phyloP scores from a whole-genome alignment of 2,888 invertebrate species.

The Ceramica pisi region DNA sequence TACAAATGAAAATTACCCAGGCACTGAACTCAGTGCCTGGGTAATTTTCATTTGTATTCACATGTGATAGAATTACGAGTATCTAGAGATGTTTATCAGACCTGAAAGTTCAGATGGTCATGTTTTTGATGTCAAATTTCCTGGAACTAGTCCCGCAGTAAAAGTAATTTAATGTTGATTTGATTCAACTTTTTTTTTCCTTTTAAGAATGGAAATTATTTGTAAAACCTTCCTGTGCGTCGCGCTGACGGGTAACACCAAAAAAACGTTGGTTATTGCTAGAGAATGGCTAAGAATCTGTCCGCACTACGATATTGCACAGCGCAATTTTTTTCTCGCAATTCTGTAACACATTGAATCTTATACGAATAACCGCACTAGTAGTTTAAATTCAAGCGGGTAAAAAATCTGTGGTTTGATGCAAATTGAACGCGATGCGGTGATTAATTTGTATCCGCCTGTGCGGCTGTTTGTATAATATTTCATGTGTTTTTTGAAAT shows the following conservation, averaged over 20 bases:
- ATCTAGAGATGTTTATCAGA: conserved; percentile 18
- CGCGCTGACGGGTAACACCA: too few relatives aligned
- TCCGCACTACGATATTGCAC: too few relatives aligned
- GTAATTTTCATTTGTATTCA: conserved; percentile 17
- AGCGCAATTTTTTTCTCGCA: too few relatives aligned
- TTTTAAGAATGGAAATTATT: background rate
- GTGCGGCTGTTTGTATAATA: too few relatives aligned
- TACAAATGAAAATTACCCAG: conserved; percentile 11
- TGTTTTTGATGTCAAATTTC: conserved; percentile 27
- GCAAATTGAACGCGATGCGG: too few relatives aligned
- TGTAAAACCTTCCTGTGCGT: background rate
- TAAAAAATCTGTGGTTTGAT: too few relatives aligned
- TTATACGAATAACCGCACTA: too few relatives aligned
- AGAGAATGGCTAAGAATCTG: too few relatives aligned
- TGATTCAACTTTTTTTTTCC: conserved; percentile 9
- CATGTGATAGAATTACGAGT: conserved; percentile 1
- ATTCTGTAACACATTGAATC: too few relatives aligned
- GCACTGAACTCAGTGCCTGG: background rate
- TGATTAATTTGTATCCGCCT: too few relatives aligned
- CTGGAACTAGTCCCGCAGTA: background rate
- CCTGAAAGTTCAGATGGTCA: conserved; percentile 23
- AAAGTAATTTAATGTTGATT: conserved; percentile 29
- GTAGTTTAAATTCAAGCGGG: too few relatives aligned
- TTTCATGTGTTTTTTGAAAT: too few relatives aligned
- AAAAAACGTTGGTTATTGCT: background rate